phyloP scores from a whole-genome alignment of 2,888 invertebrate species.

The Pristionchus arcanus region DNA sequence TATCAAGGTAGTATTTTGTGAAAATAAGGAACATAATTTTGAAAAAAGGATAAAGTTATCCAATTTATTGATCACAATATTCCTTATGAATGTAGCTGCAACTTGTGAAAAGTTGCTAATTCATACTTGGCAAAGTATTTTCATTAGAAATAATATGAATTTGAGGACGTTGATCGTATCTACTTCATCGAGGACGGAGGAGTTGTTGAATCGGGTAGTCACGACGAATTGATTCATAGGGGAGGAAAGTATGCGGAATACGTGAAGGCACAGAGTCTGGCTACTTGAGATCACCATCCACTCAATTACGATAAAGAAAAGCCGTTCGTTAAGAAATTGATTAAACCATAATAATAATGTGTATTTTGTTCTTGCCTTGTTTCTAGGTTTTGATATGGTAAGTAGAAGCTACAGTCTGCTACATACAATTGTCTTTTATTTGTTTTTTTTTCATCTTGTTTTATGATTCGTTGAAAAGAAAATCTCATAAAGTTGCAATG shows the following conservation, averaged over 20 bases:
- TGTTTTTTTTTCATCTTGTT: too few relatives aligned
- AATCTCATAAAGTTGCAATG: neutral
- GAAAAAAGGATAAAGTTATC: too few relatives aligned
- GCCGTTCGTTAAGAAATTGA: too few relatives aligned
- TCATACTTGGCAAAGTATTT: too few relatives aligned
- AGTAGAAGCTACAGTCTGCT: neutral
- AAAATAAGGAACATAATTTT: neutral
- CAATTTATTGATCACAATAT: too few relatives aligned
- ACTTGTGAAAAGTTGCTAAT: too few relatives aligned
- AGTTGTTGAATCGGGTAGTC: constrained; percentile 49
- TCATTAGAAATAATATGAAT: neutral
- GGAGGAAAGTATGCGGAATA: constrained; percentile 43
- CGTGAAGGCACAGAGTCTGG: constrained; percentile 49
- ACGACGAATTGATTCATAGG: constrained; percentile 31
- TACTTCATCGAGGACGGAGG: constrained; percentile 53
- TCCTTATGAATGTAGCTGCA: too few relatives aligned
- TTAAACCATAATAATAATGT: neutral
- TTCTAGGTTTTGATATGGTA: neutral
- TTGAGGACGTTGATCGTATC: constrained; percentile 46
- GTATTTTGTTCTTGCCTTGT: neutral
- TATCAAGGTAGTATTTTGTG: constrained; percentile 12
- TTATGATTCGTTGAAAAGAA: neutral
- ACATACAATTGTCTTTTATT: neutral
- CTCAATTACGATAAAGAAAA: neutral
- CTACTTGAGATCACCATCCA: neutral